phyloP scores from a whole-genome alignment of 1,140 invertebrate genomes.

The Drosophila ohnishii region DNA sequence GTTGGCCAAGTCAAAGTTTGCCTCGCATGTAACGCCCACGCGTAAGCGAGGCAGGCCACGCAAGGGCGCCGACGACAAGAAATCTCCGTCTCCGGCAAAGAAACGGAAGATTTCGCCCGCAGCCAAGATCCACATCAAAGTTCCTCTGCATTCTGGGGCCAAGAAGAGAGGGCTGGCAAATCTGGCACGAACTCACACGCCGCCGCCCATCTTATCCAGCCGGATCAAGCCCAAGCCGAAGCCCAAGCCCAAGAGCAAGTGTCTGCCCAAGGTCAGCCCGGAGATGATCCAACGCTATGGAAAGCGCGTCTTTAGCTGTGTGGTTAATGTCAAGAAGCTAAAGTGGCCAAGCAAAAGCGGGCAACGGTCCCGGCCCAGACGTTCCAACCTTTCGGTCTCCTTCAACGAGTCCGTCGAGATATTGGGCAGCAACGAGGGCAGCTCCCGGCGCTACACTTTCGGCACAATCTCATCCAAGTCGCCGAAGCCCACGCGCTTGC shows the following conservation, averaged over 20 bases:
- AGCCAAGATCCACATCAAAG: conserved; percentile 43
- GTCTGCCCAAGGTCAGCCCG: neutral
- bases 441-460: conserved; percentile 24
- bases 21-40: neutral
- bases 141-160: conserved; percentile 27
- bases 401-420: conserved; percentile 70
- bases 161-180: neutral
- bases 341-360: conserved; percentile 11
- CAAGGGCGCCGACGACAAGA: neutral
- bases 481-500: conserved; percentile 61
- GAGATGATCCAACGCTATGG: conserved; percentile 36
- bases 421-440: conserved; percentile 34
- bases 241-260: too few species aligned
- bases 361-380: neutral
- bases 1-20: neutral
- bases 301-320: conserved; percentile 32
- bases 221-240: neutral
- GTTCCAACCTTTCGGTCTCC: conserved; percentile 56
- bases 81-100: conserved; percentile 11
- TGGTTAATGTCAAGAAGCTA: conserved; percentile 40
- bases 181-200: conserved; percentile 20
- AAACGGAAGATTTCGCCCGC: conserved; percentile 6
- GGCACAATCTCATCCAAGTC: conserved; percentile 7
- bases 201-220: conserved; percentile 31
- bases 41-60: conserved; percentile 13